Evolutionary conservation across 2,797 vertebrate genomes (phyloP).

Genomic region (Channallabes apus): DNA sequence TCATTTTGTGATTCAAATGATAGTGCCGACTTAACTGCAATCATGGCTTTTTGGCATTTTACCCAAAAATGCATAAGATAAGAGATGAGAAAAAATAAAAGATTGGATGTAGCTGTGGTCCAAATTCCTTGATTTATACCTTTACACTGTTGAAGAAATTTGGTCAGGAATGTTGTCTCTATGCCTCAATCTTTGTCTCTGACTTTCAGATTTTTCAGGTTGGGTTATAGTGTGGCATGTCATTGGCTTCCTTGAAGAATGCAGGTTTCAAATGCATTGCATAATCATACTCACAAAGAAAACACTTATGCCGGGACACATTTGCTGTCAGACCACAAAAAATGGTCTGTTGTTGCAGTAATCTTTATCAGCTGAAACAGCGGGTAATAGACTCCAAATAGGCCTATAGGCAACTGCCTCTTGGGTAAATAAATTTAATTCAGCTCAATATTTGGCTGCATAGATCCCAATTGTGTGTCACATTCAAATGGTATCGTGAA

Average conservation of each 20-base stretch:
- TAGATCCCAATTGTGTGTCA: not conserved
- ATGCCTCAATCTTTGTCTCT: not conserved
- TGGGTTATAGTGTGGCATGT: not conserved
- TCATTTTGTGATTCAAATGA: not conserved
- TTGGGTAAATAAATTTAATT: conserved; percentile 2
- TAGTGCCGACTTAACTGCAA: not conserved
- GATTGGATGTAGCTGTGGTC: not conserved
- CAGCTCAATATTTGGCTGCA: not conserved
- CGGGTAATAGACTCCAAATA: not conserved
- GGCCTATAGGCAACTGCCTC: not conserved
- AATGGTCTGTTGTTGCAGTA: conserved; percentile 15
- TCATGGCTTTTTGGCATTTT: not conserved
- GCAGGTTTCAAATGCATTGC: not conserved
- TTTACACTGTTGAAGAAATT: not conserved
- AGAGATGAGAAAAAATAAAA: not conserved
- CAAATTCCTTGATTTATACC: not conserved
- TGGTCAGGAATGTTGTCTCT: conserved; percentile 51
- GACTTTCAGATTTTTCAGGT: not conserved
- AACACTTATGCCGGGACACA: not conserved
- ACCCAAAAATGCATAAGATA: not conserved
- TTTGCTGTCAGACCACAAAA: not conserved
- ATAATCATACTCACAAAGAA: conserved; percentile 9
- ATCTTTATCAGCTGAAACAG: conserved; percentile 22
- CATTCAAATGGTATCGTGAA: not conserved
- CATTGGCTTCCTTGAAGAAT: not conserved